These are phyloP conservation scores for Bombus sibiricus DNA, from an alignment of 1,140 invertebrate species.

Conservation along the genomic window DNA sequence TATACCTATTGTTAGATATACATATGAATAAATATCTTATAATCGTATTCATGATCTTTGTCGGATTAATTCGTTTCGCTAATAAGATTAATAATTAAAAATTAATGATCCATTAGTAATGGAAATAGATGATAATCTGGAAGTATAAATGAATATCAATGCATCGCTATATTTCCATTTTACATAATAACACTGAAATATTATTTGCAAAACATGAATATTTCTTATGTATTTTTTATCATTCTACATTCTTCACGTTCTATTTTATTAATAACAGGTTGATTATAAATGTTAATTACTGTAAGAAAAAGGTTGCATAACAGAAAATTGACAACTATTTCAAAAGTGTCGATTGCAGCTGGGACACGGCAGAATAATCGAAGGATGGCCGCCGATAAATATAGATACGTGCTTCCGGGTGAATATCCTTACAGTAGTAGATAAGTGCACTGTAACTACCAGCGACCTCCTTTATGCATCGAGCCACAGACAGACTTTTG, in stretches of 20 bases:
- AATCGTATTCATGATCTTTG: neutral
- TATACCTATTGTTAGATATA: neutral
- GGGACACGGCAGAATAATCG: slow-evolving; percentile 17
- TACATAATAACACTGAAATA: neutral
- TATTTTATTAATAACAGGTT: too few species aligned
- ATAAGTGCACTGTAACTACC: slow-evolving; percentile 38
- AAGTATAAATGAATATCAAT: neutral
- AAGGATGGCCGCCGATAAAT: slow-evolving; percentile 66
- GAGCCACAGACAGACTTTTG: slow-evolving; percentile 35
- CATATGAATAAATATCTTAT: neutral
- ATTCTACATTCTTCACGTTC: too few species aligned
- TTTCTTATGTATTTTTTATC: neutral
- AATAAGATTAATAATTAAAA: too few species aligned
- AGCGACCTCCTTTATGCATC: slow-evolving; percentile 52
- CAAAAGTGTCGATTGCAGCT: neutral
- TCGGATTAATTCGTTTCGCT: neutral
- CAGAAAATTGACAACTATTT: neutral
- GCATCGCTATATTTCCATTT: neutral
- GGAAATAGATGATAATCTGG: neutral
- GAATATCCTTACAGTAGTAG: slow-evolving; percentile 70
- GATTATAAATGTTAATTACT: neutral
- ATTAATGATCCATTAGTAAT: neutral
- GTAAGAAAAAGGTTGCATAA: too few species aligned
- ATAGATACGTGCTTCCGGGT: slow-evolving; percentile 73
- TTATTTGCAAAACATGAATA: neutral